Evolutionary conservation across 1,140 invertebrate species (phyloP).

Genomic region (Nasonia giraulti): DNA sequence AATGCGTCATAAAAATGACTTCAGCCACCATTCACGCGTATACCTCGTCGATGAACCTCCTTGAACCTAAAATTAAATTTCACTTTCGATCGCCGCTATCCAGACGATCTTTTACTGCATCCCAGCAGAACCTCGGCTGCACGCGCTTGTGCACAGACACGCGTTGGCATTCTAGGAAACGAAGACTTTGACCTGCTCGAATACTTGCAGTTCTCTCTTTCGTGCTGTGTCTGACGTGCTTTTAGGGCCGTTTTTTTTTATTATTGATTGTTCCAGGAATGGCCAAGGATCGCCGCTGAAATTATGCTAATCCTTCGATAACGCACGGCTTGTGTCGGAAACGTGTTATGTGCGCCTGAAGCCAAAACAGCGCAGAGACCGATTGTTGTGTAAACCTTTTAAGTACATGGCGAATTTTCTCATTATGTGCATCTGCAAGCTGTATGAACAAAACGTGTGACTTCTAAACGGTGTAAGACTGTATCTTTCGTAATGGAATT

Average conservation of each 20-base stretch:
- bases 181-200: slow-evolving; percentile 19
- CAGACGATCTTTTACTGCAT: slow-evolving; percentile 7
- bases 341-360: background rate
- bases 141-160: background rate
- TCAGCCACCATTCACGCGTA: background rate
- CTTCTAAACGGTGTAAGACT: too few relatives aligned
- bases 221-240: background rate
- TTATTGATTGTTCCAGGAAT: slow-evolving; percentile 1
- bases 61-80: slow-evolving; percentile 1
- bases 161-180: slow-evolving; percentile 2
- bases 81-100: background rate
- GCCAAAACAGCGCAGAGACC: too few relatives aligned
- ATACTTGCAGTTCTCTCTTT: background rate
- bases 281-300: slow-evolving; percentile 9
- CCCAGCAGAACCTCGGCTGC: background rate
- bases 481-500: too few relatives aligned
- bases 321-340: background rate
- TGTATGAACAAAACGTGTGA: too few relatives aligned
- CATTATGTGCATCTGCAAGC: background rate
- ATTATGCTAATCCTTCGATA: slow-evolving; percentile 28
- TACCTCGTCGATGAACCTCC: background rate
- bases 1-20: background rate
- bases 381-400: background rate
- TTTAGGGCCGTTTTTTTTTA: background rate
- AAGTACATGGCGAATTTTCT: background rate